Evolutionary conservation across 2,113 vertebrate species (phyloP).

Genomic region (Chionodraco myersi): DNA sequence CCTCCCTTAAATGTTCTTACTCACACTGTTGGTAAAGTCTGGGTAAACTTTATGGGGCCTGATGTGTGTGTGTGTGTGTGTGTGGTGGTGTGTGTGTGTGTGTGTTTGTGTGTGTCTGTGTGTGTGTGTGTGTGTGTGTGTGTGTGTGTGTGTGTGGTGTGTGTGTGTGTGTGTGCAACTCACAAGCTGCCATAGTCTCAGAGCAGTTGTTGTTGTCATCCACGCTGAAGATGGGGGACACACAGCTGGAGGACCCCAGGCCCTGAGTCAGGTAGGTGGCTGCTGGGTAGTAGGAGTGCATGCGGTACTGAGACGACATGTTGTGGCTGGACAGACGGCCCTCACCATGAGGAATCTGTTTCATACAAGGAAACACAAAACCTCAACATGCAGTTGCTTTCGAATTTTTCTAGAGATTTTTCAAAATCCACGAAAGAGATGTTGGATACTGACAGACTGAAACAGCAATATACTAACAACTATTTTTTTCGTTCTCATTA

Average conservation of each 20-base stretch:
- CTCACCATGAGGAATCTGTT: constrained; percentile 89
- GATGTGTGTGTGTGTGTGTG: constrained; percentile 32
- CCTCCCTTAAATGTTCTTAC: constrained; percentile 77
- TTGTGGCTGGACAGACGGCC: constrained; percentile 82
- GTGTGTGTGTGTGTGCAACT: constrained; percentile 67
- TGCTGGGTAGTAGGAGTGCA: constrained; percentile 93
- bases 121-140: constrained; percentile 31
- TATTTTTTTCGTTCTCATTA: background rate
- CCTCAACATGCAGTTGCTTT: background rate
- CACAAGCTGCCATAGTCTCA: constrained; percentile 87
- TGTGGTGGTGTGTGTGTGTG: constrained; percentile 22
- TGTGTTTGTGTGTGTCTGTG: background rate
- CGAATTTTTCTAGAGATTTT: too few relatives aligned
- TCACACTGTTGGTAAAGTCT: constrained; percentile 77
- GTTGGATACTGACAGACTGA: background rate
- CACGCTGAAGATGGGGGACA: constrained; percentile 87
- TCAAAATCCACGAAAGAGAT: too few relatives aligned
- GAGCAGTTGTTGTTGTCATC: constrained; percentile 85
- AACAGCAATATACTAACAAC: background rate
- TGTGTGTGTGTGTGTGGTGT: background rate
- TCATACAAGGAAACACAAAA: constrained; percentile 28
- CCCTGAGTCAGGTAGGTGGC: constrained; percentile 90
- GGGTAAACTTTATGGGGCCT: constrained; percentile 79
- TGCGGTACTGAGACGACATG: constrained; percentile 89
- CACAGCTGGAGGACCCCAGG: constrained; percentile 76